Percentiles rank a stretch among this genome's conserved stretches.
Conservation (phyloP, 2,113 vertebrate species). For the Uropsilus gracilis region DNA sequence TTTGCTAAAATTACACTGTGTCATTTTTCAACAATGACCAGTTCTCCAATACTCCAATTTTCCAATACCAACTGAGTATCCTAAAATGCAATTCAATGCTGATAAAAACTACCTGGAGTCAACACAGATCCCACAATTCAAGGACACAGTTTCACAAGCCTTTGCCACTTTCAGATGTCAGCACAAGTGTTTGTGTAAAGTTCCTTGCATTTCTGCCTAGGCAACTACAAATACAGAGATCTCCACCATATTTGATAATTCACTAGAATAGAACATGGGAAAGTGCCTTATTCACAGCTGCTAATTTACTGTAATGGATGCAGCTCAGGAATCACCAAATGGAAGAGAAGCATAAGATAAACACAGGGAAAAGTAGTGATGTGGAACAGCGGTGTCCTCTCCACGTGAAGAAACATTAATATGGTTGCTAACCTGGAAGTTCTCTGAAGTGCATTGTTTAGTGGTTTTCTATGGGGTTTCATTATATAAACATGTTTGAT, state of each 20-base stretch:
- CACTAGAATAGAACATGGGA: background rate
- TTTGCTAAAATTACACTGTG: background rate
- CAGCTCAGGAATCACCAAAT: background rate
- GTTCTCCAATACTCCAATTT: background rate
- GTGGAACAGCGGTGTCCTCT: rapidly evolving
- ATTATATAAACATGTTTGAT: background rate
- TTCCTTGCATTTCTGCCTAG: background rate
- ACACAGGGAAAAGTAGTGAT: rapidly evolving
- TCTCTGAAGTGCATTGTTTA: background rate
- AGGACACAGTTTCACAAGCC: background rate
- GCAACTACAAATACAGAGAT: background rate
- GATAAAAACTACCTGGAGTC: background rate
- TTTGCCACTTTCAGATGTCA: background rate
- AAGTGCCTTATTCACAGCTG: background rate
- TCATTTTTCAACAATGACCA: background rate
- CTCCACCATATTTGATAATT: background rate
- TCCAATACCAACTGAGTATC: background rate
- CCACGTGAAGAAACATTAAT: rapidly evolving
- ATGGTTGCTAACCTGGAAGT: background rate
- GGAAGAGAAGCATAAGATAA: rapidly evolving
- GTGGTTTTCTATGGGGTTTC: background rate
- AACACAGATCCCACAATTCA: background rate
- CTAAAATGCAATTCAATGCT: background rate
- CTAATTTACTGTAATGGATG: background rate
- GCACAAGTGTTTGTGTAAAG: background rate